Conservation (phyloP, 2,113 vertebrate species). For the Pseudorhombus dupliciocellatus region DNA sequence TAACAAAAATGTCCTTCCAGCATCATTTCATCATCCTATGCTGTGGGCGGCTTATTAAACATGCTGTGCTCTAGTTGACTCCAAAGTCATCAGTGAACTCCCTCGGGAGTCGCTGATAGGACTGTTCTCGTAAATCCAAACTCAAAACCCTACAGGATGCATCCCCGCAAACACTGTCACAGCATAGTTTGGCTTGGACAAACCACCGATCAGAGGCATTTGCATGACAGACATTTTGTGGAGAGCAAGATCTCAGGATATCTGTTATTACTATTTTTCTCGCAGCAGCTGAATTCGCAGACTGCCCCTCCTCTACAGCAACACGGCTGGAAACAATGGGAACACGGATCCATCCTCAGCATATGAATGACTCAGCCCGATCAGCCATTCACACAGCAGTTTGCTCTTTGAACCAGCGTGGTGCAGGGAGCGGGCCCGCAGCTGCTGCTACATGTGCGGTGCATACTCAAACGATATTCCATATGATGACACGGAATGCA, state of each 20-base stretch:
- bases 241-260: background rate
- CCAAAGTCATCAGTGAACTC: background rate
- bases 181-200: no score
- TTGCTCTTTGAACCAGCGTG: conserved; percentile 48
- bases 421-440: conserved; percentile 45
- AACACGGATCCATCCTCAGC: conserved; percentile 49
- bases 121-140: background rate
- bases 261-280: conserved; percentile 4
- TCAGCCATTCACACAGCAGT: conserved; percentile 35
- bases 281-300: conserved; percentile 23
- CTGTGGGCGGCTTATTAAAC: background rate
- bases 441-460: background rate
- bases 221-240: background rate
- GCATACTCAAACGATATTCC: background rate
- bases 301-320: conserved; percentile 34
- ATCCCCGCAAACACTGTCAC: no score
- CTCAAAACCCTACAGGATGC: background rate
- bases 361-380: conserved; percentile 48
- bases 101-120: background rate
- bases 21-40: background rate
- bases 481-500: background rate
- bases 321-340: conserved; percentile 46
- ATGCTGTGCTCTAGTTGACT: background rate
- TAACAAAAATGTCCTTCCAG: background rate
- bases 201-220: background rate